Evolutionary conservation across 2,113 vertebrate species (phyloP), one percentile per base, ranked within the genome.

Genomic region (Eulemur macaco): DNA sequence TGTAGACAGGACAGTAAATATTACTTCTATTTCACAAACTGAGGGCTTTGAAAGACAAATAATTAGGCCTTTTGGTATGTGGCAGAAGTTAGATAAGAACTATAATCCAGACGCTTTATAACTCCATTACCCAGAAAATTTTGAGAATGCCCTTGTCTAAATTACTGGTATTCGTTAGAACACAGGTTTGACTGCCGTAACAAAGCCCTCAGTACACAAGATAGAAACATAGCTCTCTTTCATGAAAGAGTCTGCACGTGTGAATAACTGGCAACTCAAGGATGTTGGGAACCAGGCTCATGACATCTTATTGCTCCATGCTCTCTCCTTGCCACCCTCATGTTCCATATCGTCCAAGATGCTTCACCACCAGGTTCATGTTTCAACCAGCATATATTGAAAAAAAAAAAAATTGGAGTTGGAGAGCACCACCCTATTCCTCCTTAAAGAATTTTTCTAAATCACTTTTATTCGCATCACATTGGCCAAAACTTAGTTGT

Each of bases 271-370:
- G 34, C 17, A 86, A 39, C 25, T 88, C 73, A 31, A 56, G 31
- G 20, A 86, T 29, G 5, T 5, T 25, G 54, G 34, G 54, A 84
- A 15, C 1, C 5, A 89, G 74, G 9, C 10, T 81, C 12, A 14
- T 5, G 4, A 0, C 37, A 21, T 34, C 31, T 71, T n/a, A 2
- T 10, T 34, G 37, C 12, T 50, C 31, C n/a, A 15, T 25, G 4
- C 8, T 52, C 18, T n/a, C 14, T 11, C 39, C 6, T 1, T n/a
- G 2, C 34, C 60, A 4, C 23, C 2, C 0, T 47, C 74, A 5
- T 17, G 18, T 37, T 58, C n/a, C 52, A 25, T 3, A 37, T 3
- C 68, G 27, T 15, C 39, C 34, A 39, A 15, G 50, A 15, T 47
- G 37, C 0, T 56, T 56, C 87, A 21, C 21, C 10, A 31, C 50